Percentiles rank a stretch among this genome's conserved stretches.
Evolutionary conservation across 2,797 vertebrate genomes (phyloP).

Genomic region (Emydoidea blandingii): DNA sequence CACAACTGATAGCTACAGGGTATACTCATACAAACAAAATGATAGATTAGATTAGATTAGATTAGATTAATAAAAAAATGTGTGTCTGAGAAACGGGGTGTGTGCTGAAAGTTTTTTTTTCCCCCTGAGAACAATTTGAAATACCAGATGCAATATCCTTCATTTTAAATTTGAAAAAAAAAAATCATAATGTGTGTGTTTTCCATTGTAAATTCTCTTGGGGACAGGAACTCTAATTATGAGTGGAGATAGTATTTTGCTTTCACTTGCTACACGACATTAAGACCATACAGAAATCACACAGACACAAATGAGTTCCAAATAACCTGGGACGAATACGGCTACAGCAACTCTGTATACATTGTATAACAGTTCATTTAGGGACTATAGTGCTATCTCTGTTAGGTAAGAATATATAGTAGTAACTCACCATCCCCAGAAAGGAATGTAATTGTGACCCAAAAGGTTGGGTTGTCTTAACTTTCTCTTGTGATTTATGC

Average conservation of each 20-base stretch:
- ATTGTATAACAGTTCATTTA: conserved; percentile 20
- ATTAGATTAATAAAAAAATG: too few relatives aligned
- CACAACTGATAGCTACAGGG: background rate
- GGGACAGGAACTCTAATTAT: too few relatives aligned
- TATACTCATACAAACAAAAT: too few relatives aligned
- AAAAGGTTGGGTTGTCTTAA: background rate
- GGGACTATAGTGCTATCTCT: background rate
- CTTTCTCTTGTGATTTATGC: background rate
- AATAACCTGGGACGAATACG: too few relatives aligned
- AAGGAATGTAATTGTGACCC: background rate
- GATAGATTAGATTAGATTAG: too few relatives aligned
- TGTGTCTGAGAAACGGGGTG: background rate
- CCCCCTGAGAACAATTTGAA: background rate
- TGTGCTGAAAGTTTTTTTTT: background rate
- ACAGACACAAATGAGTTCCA: too few relatives aligned
- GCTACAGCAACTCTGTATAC: background rate
- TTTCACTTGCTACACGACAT: too few relatives aligned
- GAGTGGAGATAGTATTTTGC: too few relatives aligned
- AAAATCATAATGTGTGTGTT: too few relatives aligned
- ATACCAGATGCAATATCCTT: background rate
- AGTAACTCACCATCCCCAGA: background rate
- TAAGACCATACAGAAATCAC: too few relatives aligned
- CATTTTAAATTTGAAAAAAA: too few relatives aligned
- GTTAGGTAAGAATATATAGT: background rate
- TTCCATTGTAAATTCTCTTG: too few relatives aligned